Percentiles rank a stretch among this genome's conserved stretches.
These are phyloP conservation scores for Thereva nobilitata DNA, from an alignment of 2,888 invertebrate genomes.

Conservation along the genomic window DNA sequence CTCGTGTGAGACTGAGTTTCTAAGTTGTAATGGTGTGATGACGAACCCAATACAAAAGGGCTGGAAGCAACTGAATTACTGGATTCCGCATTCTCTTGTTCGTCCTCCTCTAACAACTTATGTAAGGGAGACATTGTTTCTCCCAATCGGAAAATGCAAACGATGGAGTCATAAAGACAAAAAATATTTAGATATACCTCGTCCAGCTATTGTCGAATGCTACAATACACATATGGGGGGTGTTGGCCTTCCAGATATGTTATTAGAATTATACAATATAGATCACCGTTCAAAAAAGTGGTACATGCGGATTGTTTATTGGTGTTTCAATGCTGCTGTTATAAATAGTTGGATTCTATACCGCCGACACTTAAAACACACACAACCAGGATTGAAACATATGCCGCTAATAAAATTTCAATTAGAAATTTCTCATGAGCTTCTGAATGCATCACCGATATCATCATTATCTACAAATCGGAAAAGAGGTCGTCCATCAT, in stretches of 20 bases:
- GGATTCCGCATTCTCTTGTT: no score
- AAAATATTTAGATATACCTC: constrained; percentile 40
- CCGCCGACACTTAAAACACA: background rate
- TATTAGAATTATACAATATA: constrained; percentile 39
- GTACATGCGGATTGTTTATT: constrained; percentile 39
- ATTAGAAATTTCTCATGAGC: background rate
- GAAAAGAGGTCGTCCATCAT: constrained; percentile 3
- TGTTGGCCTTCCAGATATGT: constrained; percentile 36
- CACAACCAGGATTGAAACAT: background rate
- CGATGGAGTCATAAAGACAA: constrained; percentile 40
- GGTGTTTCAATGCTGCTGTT: constrained; percentile 34
- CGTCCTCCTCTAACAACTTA: no score
- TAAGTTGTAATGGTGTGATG: no score
- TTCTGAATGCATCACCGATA: background rate
- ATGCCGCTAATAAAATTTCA: background rate
- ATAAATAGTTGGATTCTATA: constrained; percentile 19
- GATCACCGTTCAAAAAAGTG: constrained; percentile 40
- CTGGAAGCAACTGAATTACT: no score
- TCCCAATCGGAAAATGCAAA: constrained; percentile 40
- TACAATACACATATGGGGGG: constrained; percentile 39
- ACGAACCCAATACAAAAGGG: no score
- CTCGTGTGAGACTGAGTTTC: no score
- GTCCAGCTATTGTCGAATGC: constrained; percentile 39
- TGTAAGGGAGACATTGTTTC: no score
- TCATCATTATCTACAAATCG: background rate